These are phyloP conservation scores for Dendrophyllia cribrosa DNA, from an alignment of 64 coral and sea anemone species.

Conservation along the genomic window DNA sequence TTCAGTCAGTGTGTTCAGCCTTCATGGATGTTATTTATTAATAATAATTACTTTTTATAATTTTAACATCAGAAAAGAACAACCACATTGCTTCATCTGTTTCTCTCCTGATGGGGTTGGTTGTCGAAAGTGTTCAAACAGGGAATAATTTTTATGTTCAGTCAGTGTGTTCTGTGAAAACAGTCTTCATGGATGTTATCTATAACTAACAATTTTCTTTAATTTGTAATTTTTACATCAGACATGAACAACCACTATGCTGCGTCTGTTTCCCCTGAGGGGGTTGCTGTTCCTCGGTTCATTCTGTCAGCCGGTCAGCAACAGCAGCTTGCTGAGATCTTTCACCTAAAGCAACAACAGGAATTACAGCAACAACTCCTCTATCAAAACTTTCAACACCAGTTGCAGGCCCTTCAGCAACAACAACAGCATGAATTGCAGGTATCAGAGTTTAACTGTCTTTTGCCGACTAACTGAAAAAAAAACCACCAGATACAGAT, in stretches of 20 bases:
- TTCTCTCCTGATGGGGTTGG: too few species aligned
- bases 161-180: too few species aligned
- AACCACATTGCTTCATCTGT: too few species aligned
- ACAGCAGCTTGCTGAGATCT: constrained; percentile 52
- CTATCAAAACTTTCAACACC: constrained; percentile 61
- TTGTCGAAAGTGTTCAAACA: too few species aligned
- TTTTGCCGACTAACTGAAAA: too few species aligned
- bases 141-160: too few species aligned
- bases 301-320: constrained; percentile 61
- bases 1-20: too few species aligned
- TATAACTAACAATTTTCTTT: neutral
- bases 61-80: too few species aligned
- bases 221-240: neutral
- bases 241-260: constrained; percentile 49
- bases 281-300: constrained; percentile 23
- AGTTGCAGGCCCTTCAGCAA: constrained; percentile 31
- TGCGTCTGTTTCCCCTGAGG: constrained; percentile 44
- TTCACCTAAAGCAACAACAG: constrained; percentile 63
- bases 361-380: constrained; percentile 56
- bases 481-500: too few species aligned
- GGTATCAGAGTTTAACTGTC: neutral
- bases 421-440: constrained; percentile 60
- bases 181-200: too few species aligned
- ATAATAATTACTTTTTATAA: too few species aligned
- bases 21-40: too few species aligned